phyloP scores from a whole-genome alignment of 2,797 vertebrate genomes.

The Thripadectes ignobilis region DNA sequence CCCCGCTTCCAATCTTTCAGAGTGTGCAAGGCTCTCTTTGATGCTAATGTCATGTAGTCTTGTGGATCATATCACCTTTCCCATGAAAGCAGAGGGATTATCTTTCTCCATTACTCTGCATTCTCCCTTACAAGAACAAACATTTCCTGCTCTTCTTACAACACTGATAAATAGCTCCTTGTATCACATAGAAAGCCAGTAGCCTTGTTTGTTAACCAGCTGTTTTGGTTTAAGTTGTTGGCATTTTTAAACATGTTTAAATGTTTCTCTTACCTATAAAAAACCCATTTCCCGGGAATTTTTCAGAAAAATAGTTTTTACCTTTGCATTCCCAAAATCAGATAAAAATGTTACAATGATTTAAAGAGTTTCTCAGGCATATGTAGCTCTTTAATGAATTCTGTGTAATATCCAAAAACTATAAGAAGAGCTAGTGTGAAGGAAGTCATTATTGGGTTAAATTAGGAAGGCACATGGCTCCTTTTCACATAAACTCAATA shows the following conservation, averaged over 20 bases:
- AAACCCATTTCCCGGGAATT: background rate
- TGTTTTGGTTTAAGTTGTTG: background rate
- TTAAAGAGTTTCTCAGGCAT: background rate
- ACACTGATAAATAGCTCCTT: background rate
- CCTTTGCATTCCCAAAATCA: background rate
- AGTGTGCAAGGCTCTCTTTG: background rate
- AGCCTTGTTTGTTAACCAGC: background rate
- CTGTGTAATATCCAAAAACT: background rate
- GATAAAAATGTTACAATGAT: background rate
- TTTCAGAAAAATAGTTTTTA: background rate
- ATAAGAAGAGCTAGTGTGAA: background rate
- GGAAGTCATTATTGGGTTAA: background rate
- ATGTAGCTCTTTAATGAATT: background rate
- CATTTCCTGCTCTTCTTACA: slow-evolving; percentile 11
- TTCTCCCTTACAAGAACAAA: background rate
- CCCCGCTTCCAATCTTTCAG: background rate
- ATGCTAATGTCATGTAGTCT: background rate
- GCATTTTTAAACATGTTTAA: background rate
- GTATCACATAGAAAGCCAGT: background rate
- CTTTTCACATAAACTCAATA: background rate
- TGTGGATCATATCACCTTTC: background rate
- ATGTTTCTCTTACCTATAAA: background rate
- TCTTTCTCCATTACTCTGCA: background rate
- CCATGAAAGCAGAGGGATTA: background rate
- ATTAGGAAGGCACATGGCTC: background rate